These are phyloP conservation scores for Aleiodes alternator DNA, from an alignment of 2,888 invertebrate genomes.

Conservation along the genomic window DNA sequence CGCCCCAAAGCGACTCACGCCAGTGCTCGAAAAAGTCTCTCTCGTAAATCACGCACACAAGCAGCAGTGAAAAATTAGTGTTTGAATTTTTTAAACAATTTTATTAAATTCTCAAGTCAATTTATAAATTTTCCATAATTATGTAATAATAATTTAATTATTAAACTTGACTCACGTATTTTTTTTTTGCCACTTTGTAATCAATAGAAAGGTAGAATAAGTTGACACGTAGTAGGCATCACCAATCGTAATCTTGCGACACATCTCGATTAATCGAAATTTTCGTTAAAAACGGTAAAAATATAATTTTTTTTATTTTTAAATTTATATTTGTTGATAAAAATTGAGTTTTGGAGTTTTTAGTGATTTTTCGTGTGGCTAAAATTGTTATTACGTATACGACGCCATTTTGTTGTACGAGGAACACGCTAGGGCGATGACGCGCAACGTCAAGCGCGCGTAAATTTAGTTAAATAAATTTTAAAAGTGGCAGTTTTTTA, in stretches of 20 bases:
- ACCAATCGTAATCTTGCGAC: not conserved
- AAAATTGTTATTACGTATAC: not conserved
- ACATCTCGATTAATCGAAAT: too few relatives aligned
- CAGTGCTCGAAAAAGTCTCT: too few relatives aligned
- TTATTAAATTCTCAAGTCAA: too few relatives aligned
- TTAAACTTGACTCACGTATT: slow-evolving; percentile 45
- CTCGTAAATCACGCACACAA: too few relatives aligned
- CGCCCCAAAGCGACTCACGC: too few relatives aligned
- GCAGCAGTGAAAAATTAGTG: too few relatives aligned
- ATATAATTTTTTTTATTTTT: too few relatives aligned
- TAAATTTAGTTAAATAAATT: not conserved
- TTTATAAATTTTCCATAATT: not conserved
- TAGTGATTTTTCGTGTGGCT: not conserved
- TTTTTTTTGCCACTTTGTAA: slow-evolving; percentile 30
- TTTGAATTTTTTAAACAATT: too few relatives aligned
- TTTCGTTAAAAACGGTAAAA: too few relatives aligned
- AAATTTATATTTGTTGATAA: too few relatives aligned
- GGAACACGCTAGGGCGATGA: slow-evolving; percentile 23
- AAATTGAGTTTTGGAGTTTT: not conserved
- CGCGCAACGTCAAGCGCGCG: slow-evolving; percentile 18
- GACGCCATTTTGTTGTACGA: slow-evolving; percentile 43
- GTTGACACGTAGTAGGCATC: slow-evolving; percentile 19
- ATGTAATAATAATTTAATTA: not conserved
- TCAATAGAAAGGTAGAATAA: slow-evolving; percentile 33
- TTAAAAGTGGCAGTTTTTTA: too few relatives aligned